phyloP scores from a whole-genome alignment of 2,113 vertebrate species.

The Monopterus albus region DNA sequence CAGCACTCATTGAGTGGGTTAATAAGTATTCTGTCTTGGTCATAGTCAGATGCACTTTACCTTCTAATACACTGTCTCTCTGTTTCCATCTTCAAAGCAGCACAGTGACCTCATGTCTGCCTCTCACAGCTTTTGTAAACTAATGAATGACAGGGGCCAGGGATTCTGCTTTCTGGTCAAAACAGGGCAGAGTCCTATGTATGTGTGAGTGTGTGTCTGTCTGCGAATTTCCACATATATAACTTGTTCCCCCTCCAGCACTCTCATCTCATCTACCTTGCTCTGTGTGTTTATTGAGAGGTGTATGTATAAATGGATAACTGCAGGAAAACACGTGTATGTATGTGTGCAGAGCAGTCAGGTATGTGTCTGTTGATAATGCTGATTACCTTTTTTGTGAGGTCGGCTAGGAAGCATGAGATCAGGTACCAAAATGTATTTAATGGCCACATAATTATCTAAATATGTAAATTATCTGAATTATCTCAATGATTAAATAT shows the following conservation, averaged over 20 bases:
- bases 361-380: slow-evolving; percentile 19
- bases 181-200: slow-evolving; percentile 25
- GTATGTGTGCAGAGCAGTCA: slow-evolving; percentile 9
- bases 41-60: slow-evolving; percentile 75
- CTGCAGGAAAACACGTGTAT: slow-evolving; percentile 14
- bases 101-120: slow-evolving; percentile 81
- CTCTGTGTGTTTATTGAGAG: slow-evolving; percentile 25
- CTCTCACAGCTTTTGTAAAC: slow-evolving; percentile 76
- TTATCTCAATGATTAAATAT: too few species aligned
- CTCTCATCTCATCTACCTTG: slow-evolving; percentile 31
- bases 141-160: slow-evolving; percentile 76
- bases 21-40: slow-evolving; percentile 81
- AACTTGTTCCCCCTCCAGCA: slow-evolving; percentile 23
- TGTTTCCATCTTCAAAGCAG: slow-evolving; percentile 74
- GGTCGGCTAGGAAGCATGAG: too few species aligned
- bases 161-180: slow-evolving; percentile 47
- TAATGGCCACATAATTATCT: too few species aligned
- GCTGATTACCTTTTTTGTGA: neutral
- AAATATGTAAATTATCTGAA: too few species aligned
- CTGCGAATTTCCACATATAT: slow-evolving; percentile 59
- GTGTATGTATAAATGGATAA: slow-evolving; percentile 39
- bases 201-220: slow-evolving; percentile 21
- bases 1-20: slow-evolving; percentile 75
- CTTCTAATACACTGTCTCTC: slow-evolving; percentile 78
- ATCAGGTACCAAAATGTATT: too few species aligned